Percentiles rank a stretch among this genome's conserved stretches.
Evolutionary conservation across 2,888 invertebrate genomes (phyloP).

Genomic region (Leptopterna dolabrata): DNA sequence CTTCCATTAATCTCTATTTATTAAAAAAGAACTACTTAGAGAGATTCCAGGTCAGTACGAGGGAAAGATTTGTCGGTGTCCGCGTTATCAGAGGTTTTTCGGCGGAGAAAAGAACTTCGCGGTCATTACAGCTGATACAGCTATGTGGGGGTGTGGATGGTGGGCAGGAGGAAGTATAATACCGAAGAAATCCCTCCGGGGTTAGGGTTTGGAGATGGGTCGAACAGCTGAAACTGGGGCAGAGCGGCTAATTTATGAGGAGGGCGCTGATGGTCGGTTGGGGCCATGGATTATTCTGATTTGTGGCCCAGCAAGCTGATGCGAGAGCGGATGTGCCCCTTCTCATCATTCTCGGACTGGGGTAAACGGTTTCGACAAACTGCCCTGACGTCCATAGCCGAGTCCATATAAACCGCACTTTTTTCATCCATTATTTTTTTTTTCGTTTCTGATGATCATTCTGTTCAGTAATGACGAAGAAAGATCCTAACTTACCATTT

Average conservation of each 20-base stretch:
- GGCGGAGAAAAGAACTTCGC: neutral
- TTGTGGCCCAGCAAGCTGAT: slow-evolving; percentile 49
- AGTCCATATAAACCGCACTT: neutral
- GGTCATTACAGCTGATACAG: slow-evolving; percentile 28
- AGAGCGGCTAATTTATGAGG: slow-evolving; percentile 17
- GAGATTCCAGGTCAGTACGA: neutral
- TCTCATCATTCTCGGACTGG: slow-evolving; percentile 42
- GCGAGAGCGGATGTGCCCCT: slow-evolving; percentile 44
- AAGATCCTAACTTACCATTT: too few species aligned
- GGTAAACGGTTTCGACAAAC: slow-evolving; percentile 29
- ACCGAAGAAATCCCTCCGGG: slow-evolving; percentile 25
- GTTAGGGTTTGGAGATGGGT: neutral
- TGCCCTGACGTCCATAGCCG: neutral
- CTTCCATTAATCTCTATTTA: slow-evolving; percentile 10
- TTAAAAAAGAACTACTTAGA: neutral
- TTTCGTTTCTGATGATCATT: neutral
- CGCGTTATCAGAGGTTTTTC: neutral
- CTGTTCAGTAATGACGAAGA: neutral
- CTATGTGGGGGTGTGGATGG: neutral
- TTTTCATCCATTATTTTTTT: neutral
- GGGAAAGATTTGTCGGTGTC: slow-evolving; percentile 24
- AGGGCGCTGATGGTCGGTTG: neutral
- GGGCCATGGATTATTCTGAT: slow-evolving; percentile 46
- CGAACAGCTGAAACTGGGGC: slow-evolving; percentile 1
- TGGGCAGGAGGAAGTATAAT: slow-evolving; percentile 9